phyloP scores from a whole-genome alignment of 2,797 vertebrate genomes.

The Catamblyrhynchus diadema region DNA sequence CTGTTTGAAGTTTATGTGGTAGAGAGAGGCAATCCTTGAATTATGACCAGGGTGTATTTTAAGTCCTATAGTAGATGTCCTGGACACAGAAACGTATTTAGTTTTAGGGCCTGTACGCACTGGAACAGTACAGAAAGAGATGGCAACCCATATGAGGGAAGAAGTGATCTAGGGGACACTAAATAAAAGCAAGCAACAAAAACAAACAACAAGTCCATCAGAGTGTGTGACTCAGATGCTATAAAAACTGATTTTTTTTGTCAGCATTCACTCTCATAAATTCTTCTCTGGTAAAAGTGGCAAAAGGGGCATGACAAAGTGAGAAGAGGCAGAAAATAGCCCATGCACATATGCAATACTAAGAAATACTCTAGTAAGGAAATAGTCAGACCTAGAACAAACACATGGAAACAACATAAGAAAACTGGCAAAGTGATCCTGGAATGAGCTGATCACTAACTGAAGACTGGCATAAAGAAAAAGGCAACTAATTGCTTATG shows the following conservation, averaged over 20 bases:
- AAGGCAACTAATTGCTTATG: background rate
- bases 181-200: background rate
- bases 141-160: background rate
- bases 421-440: background rate
- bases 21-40: background rate
- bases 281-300: background rate
- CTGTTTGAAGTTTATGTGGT: background rate
- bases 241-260: background rate
- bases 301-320: background rate
- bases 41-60: background rate
- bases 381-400: background rate
- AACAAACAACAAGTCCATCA: background rate
- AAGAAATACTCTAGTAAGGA: background rate
- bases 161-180: background rate
- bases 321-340: background rate
- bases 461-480: background rate
- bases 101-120: background rate
- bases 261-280: background rate
- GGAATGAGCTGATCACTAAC: background rate
- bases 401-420: rapidly evolving
- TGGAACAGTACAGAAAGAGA: background rate
- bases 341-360: background rate
- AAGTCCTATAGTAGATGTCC: background rate
- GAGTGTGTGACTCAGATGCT: background rate
- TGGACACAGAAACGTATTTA: background rate